These are phyloP conservation scores for Chiridota heheva DNA, from an alignment of 35 echinoderm and acorn worm species.

Conservation along the genomic window DNA sequence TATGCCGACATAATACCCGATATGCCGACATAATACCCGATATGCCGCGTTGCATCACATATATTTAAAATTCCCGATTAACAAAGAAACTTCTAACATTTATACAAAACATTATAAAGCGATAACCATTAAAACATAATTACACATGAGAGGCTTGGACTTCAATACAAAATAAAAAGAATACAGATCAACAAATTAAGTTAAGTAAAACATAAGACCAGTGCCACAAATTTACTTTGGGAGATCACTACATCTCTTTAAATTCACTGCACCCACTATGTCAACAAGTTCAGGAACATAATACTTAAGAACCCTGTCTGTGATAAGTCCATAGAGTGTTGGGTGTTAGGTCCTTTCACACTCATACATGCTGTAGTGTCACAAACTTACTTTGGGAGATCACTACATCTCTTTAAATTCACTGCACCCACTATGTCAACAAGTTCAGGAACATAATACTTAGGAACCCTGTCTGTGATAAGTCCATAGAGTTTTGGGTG, in stretches of 20 bases:
- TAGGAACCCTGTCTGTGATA: constrained; percentile 5
- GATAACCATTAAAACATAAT: too few species aligned
- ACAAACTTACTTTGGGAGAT: constrained; percentile 7
- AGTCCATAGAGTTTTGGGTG: neutral
- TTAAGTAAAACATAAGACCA: too few species aligned
- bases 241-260: constrained; percentile 14
- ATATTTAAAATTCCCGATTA: too few species aligned
- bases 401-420: constrained; percentile 11
- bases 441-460: constrained; percentile 18
- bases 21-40: too few species aligned
- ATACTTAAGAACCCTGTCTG: constrained; percentile 9
- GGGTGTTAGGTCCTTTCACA: neutral
- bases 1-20: too few species aligned
- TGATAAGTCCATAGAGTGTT: constrained; percentile 8
- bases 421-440: constrained; percentile 2
- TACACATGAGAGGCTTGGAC: too few species aligned
- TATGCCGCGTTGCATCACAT: too few species aligned
- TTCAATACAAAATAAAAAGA: too few species aligned
- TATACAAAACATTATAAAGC: too few species aligned
- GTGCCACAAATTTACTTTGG: constrained; percentile 4
- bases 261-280: neutral
- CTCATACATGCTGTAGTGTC: neutral
- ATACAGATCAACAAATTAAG: too few species aligned
- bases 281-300: constrained; percentile 18
- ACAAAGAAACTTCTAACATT: too few species aligned